A percentile compares a stretch with the other conserved stretches of the same genome.
Conservation (phyloP, 2,888 invertebrate genomes). For the Saturnia pavonia region DNA sequence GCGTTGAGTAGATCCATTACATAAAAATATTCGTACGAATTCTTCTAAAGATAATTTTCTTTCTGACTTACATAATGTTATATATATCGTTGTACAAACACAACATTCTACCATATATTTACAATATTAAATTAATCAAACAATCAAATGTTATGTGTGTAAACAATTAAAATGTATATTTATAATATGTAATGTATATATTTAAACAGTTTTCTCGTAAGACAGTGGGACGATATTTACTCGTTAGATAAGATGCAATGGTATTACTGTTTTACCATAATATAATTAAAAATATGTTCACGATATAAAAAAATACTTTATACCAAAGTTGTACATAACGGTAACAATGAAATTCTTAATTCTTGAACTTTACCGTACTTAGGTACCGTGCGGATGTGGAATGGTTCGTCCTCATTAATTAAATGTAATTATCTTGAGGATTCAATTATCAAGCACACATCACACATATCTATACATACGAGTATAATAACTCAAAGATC, state of each 20-base stretch:
- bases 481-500: no score
- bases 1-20: neutral
- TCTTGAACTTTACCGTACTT: no score
- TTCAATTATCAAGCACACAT: no score
- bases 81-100: neutral
- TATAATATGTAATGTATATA: neutral
- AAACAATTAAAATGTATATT: neutral
- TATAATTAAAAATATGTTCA: no score
- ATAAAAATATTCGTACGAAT: neutral
- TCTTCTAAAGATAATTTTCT: neutral
- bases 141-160: neutral
- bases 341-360: no score
- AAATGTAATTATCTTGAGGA: no score
- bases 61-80: neutral
- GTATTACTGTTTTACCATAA: no score
- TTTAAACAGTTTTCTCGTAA: neutral
- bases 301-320: no score
- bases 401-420: no score
- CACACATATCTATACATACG: no score
- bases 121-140: neutral
- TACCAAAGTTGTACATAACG: no score
- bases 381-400: no score
- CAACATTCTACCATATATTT: neutral
- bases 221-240: neutral
- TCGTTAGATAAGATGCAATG: neutral